These are phyloP conservation scores for Ditylenchus dipsaci DNA, from an alignment of 1,140 invertebrate species.

Conservation along the genomic window DNA sequence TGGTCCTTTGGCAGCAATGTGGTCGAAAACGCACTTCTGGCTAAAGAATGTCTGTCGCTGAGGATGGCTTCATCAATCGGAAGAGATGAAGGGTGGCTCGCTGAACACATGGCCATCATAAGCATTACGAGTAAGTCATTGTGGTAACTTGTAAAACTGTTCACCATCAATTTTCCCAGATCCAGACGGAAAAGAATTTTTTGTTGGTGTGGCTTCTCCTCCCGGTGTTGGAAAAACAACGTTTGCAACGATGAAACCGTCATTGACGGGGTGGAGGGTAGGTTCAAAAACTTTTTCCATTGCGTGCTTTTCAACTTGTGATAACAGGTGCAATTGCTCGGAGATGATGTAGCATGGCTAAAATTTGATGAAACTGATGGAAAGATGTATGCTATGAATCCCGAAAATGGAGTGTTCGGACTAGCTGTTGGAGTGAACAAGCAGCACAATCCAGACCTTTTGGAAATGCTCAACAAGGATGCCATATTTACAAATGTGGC, in stretches of 20 bases:
- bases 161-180: constrained; percentile 69
- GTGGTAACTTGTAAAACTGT: neutral
- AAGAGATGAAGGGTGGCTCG: constrained; percentile 86
- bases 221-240: constrained; percentile 97
- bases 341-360: constrained; percentile 69
- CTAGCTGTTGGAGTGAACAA: constrained; percentile 87
- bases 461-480: constrained; percentile 82
- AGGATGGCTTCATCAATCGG: constrained; percentile 88
- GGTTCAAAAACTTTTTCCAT: constrained; percentile 41
- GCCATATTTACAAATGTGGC: constrained; percentile 96
- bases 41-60: constrained; percentile 96
- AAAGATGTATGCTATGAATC: constrained; percentile 86
- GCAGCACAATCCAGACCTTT: constrained; percentile 87
- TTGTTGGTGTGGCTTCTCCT: constrained; percentile 91
- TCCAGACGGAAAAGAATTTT: constrained; percentile 66
- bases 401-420: constrained; percentile 95
- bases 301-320: neutral
- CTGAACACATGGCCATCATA: constrained; percentile 75
- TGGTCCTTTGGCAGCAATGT: constrained; percentile 76
- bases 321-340: constrained; percentile 13
- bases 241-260: constrained; percentile 90
- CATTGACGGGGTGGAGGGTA: constrained; percentile 76
- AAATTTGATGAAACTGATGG: constrained; percentile 78
- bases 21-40: constrained; percentile 90
- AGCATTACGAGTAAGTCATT: constrained; percentile 12